These are phyloP conservation scores for Anguilla pacifica DNA, from an alignment of 2,797 vertebrate species.

Conservation along the genomic window DNA sequence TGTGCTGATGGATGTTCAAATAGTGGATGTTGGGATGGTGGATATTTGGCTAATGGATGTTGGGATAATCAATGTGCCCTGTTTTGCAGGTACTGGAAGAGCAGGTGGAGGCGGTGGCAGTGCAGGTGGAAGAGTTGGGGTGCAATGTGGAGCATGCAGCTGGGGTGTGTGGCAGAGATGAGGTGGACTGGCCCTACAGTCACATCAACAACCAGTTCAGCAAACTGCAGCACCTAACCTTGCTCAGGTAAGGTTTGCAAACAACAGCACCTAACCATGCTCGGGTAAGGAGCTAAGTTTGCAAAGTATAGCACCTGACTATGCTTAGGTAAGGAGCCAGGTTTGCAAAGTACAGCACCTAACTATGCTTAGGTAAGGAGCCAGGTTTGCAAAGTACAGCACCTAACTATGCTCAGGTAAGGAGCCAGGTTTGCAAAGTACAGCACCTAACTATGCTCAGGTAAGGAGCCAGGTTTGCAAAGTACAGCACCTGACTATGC, in stretches of 20 bases:
- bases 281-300: no score
- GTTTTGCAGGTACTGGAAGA: constrained; percentile 74
- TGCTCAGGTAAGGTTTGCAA: constrained; percentile 66
- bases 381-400: no score
- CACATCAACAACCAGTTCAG: constrained; percentile 68
- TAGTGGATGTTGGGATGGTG: background rate
- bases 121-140: constrained; percentile 69
- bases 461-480: no score
- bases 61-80: background rate
- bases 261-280: background rate
- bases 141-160: constrained; percentile 60
- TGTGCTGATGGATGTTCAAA: background rate
- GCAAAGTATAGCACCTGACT: no score
- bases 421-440: no score
- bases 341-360: no score
- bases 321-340: no score
- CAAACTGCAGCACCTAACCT: constrained; percentile 70
- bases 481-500: no score
- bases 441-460: no score
- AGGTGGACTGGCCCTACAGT: constrained; percentile 66
- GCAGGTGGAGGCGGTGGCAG: constrained; percentile 73
- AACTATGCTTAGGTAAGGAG: no score
- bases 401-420: no score
- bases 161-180: constrained; percentile 58
- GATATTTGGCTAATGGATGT: background rate